These are phyloP conservation scores for Phymastichus coffea DNA, from an alignment of 1,140 invertebrate species.

Conservation along the genomic window DNA sequence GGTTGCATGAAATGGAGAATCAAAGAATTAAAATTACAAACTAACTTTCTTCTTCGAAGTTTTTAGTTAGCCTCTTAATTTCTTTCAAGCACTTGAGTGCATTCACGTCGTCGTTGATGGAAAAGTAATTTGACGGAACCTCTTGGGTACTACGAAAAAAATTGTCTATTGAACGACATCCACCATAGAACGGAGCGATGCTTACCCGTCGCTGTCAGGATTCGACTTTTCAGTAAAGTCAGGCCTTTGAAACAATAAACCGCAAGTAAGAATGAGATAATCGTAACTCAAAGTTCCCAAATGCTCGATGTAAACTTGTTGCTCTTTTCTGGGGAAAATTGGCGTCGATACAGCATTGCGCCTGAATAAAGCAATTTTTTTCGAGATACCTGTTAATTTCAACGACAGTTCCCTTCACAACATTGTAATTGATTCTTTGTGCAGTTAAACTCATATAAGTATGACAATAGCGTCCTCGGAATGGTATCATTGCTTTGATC, in stretches of 20 bases:
- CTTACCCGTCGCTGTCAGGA: neutral
- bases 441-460: constrained; percentile 56
- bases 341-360: no score
- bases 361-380: no score
- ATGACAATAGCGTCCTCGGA: constrained; percentile 54
- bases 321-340: constrained; percentile 59
- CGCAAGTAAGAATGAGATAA: constrained; percentile 62
- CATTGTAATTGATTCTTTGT: constrained; percentile 57
- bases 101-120: constrained; percentile 60
- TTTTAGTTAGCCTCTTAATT: constrained; percentile 49
- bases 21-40: no score
- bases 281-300: constrained; percentile 61
- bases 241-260: constrained; percentile 62
- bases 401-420: constrained; percentile 58
- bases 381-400: constrained; percentile 59
- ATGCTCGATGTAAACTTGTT: constrained; percentile 58
- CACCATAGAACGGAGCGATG: neutral
- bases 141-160: neutral
- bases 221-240: constrained; percentile 33
- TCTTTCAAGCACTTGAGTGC: constrained; percentile 53
- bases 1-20: no score
- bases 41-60: constrained; percentile 34
- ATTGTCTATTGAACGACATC: neutral
- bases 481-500: constrained; percentile 54
- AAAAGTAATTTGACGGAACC: constrained; percentile 60